phyloP scores from a whole-genome alignment of 2,113 vertebrate species.

The Promerops cafer region DNA sequence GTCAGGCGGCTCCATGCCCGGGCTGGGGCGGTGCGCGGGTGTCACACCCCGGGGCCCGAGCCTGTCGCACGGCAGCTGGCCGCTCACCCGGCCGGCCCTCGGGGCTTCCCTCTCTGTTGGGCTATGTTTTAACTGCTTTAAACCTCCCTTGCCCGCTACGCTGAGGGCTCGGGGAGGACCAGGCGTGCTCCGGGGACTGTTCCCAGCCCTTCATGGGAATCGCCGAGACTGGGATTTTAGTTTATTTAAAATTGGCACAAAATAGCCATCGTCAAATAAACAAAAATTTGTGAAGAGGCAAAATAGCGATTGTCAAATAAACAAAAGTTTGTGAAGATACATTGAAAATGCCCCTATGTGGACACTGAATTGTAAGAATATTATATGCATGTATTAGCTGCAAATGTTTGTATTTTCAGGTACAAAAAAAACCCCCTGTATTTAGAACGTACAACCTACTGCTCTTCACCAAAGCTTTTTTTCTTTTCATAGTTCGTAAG shows the following conservation, averaged over 20 bases:
- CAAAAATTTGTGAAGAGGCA: neutral
- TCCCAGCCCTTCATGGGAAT: fast-evolving
- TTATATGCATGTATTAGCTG: neutral
- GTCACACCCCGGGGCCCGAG: neutral
- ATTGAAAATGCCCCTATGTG: neutral
- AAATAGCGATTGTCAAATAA: neutral
- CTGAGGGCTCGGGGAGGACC: neutral
- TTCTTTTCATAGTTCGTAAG: neutral
- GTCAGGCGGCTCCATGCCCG: neutral
- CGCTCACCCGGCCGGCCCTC: fast-evolving
- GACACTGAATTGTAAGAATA: neutral
- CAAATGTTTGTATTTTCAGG: neutral
- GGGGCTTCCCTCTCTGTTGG: fast-evolving
- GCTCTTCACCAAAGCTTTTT: neutral
- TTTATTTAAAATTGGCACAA: no score
- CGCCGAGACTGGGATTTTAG: fast-evolving
- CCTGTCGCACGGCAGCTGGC: neutral
- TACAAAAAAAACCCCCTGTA: neutral
- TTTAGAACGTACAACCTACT: neutral
- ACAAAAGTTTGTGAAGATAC: neutral
- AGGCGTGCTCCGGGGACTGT: fast-evolving
- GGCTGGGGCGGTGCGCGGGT: neutral
- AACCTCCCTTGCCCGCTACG: neutral
- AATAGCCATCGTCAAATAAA: neutral
- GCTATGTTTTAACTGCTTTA: neutral